Conservation (phyloP, 2,797 vertebrate genomes). For the Carcharodon carcharias region DNA sequence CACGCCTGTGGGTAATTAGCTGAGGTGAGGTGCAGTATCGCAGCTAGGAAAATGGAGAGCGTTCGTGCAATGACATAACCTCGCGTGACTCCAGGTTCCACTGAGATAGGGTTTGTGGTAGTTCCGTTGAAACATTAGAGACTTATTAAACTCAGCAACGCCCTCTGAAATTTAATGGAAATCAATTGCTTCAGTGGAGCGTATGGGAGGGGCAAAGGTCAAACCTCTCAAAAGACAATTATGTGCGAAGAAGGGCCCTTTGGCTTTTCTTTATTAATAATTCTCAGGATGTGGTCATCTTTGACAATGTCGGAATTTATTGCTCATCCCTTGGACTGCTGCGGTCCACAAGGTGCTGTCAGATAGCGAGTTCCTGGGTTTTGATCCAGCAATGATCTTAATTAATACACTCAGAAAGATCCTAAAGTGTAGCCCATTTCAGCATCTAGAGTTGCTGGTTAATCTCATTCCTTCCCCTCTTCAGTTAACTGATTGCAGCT, state of each 20-base stretch:
- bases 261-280: not conserved
- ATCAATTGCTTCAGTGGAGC: not conserved
- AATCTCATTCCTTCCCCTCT: not conserved
- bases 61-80: too few species aligned
- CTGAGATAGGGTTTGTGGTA: too few species aligned
- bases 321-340: not conserved
- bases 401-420: too few species aligned
- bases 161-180: not conserved
- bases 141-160: not conserved
- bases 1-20: too few species aligned
- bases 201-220: not conserved
- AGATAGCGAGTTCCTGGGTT: not conserved
- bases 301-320: not conserved
- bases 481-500: not conserved
- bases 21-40: too few species aligned
- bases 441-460: not conserved
- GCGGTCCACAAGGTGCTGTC: not conserved
- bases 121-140: too few species aligned
- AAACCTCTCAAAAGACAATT: not conserved
- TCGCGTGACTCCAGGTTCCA: too few species aligned
- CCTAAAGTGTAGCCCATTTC: not conserved
- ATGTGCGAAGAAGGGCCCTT: not conserved
- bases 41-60: too few species aligned
- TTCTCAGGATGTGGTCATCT: not conserved
- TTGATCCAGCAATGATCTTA: not conserved